Percentiles rank a stretch among this genome's conserved stretches.
These are phyloP conservation scores for Aulostomus chinensis DNA, from an alignment of 2,797 vertebrate species.

Conservation along the genomic window DNA sequence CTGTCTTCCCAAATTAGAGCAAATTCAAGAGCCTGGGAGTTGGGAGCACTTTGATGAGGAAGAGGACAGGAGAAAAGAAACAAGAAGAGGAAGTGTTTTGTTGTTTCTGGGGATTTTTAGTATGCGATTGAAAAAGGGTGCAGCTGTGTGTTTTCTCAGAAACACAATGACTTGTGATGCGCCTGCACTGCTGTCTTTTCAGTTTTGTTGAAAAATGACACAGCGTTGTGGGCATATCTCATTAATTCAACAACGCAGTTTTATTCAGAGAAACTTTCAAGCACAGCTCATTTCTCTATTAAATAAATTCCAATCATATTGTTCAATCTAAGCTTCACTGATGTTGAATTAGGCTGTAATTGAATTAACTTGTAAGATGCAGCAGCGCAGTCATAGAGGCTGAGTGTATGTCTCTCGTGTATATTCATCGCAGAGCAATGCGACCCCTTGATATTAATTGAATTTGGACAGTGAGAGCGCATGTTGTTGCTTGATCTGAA, in stretches of 20 bases:
- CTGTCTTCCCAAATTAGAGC: constrained; percentile 39
- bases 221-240: constrained; percentile 20
- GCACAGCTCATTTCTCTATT: constrained; percentile 2
- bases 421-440: constrained; percentile 23
- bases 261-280: constrained; percentile 33
- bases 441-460: constrained; percentile 34
- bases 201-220: constrained; percentile 28
- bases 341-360: constrained; percentile 36
- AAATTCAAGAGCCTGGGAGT: constrained; percentile 25
- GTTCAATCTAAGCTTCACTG: constrained; percentile 12
- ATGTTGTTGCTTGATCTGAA: constrained; percentile 44
- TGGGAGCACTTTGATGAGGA: constrained; percentile 31
- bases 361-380: constrained; percentile 20
- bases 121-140: constrained; percentile 15
- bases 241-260: constrained; percentile 40
- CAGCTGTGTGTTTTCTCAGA: constrained; percentile 29
- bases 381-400: neutral
- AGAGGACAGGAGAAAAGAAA: constrained; percentile 5
- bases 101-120: constrained; percentile 21
- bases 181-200: constrained; percentile 22
- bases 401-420: constrained; percentile 8
- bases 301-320: constrained; percentile 28
- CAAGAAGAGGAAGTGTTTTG: constrained; percentile 9
- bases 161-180: constrained; percentile 23
- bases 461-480: constrained; percentile 16